These are phyloP conservation scores for Periophthalmus magnuspinnatus DNA, from an alignment of 2,797 vertebrate genomes.

Conservation along the genomic window DNA sequence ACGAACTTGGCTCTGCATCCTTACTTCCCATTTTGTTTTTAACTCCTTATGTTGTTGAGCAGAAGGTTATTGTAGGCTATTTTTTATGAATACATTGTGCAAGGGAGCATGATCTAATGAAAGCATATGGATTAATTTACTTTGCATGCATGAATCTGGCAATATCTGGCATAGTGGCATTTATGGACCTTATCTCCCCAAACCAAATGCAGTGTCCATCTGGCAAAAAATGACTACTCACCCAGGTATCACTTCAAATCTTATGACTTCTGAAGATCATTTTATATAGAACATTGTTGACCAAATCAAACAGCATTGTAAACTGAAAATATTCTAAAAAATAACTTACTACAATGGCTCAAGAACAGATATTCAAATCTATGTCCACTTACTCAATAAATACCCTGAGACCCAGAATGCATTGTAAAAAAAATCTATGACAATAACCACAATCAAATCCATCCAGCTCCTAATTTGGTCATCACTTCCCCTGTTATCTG, in stretches of 20 bases:
- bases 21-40: background rate
- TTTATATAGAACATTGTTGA: background rate
- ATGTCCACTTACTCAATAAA: background rate
- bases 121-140: background rate
- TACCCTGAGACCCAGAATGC: background rate
- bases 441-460: background rate
- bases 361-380: background rate
- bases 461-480: conserved; percentile 3
- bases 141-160: background rate
- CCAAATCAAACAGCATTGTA: background rate
- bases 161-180: background rate
- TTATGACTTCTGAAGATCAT: background rate
- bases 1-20: conserved; percentile 7
- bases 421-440: background rate
- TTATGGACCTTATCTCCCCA: too few relatives aligned
- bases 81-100: background rate
- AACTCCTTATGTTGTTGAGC: background rate
- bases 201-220: background rate
- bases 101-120: too few relatives aligned
- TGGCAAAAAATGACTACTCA: background rate
- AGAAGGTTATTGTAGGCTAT: background rate
- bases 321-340: background rate
- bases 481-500: background rate
- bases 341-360: too few relatives aligned
- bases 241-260: background rate